Evolutionary conservation across 2,113 vertebrate species (phyloP), one percentile per base, ranked within the genome.

Genomic region (Mesembrinibis cayennensis): DNA sequence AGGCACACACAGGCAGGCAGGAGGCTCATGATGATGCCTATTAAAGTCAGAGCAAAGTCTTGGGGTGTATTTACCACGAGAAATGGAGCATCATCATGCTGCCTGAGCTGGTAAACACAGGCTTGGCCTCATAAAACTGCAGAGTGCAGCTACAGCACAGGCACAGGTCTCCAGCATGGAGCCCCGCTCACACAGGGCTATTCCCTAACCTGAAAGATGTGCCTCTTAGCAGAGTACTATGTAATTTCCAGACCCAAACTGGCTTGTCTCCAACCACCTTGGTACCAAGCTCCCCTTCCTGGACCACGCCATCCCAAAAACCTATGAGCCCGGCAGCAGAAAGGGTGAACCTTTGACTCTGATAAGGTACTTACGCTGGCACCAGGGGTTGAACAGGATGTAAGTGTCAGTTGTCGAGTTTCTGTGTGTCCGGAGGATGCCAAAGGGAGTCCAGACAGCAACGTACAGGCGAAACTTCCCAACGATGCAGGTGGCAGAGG

Each of bases 351-450:
- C 18, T 82, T 47, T 76, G 63, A 30, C 53, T 44, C 16, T 14
- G 42, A 26, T 8, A 62, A 73, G 1, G 19, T 65, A 97, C 97
- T 97, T 78, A 99, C 99, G 97, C 98, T 98, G 77, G 82, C 94
- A 98, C 99, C 99, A 99, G 38, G 99, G 99, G 58, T 99, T 99
- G 97, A 99, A 99, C 50, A 99, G 98, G 94, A 99, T 98, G 56
- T 99, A 99, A 0, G 99, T 97, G 79, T 99, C 98, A 0, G 97
- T 98, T 6, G 58, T 97, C 0, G 90, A 47, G 49, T 99, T 98
- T 53, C 98, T 96, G 6, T 9, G 97, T 38, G 99, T 99, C 80
- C 99, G 98, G 30, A 99, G 96, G 89, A 99, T 98, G 59, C 99
- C 99, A 4, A 97, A 99, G 9, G 99, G 99, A 19, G 99, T 99